A percentile compares a stretch with the other conserved stretches of the same genome.
Conservation (phyloP, 2,797 vertebrate species). For the Chiloscyllium punctatum region DNA sequence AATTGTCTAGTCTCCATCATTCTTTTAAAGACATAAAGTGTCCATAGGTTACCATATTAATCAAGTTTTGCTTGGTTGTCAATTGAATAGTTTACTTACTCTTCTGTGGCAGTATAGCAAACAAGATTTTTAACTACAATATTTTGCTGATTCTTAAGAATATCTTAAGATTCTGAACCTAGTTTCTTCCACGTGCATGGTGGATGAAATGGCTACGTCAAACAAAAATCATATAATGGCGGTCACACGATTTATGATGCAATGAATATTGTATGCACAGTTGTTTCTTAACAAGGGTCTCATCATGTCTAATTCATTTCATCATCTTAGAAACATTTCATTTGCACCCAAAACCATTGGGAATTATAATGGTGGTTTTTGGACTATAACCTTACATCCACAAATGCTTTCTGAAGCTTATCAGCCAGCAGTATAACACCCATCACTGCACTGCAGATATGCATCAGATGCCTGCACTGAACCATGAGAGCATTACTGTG, state of each 20-base stretch:
- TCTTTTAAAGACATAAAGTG: neutral
- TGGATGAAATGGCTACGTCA: neutral
- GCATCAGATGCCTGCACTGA: neutral
- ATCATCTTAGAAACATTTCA: neutral
- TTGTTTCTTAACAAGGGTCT: neutral
- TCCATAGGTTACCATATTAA: neutral
- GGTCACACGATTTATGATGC: neutral
- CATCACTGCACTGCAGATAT: neutral
- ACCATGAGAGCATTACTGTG: neutral
- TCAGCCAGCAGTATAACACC: neutral
- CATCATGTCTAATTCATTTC: neutral
- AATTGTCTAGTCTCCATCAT: neutral
- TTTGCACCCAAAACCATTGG: neutral
- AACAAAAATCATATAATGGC: neutral
- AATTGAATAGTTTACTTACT: neutral
- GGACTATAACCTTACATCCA: neutral
- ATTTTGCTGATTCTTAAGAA: neutral
- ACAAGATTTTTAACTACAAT: neutral
- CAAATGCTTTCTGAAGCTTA: constrained; percentile 1
- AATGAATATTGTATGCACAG: constrained; percentile 22
- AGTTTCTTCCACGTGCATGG: neutral
- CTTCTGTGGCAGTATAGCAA: neutral
- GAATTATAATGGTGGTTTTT: neutral
- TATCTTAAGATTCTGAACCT: neutral
- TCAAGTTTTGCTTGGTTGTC: neutral